These are phyloP conservation scores for Strix uralensis DNA, from an alignment of 2,113 vertebrate species.

Conservation along the genomic window DNA sequence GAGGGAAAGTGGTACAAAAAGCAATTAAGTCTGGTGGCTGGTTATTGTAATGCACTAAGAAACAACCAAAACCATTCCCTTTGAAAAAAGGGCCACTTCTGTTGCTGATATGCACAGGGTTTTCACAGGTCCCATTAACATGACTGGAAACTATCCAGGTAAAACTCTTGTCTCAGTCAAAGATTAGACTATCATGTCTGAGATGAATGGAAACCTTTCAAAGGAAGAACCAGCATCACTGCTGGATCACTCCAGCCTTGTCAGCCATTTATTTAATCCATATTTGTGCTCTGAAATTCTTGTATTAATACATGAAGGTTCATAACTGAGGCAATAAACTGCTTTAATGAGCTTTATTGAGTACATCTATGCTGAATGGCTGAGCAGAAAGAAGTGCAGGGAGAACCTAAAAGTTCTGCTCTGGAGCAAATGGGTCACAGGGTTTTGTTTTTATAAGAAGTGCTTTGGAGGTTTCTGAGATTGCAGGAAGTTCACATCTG, in stretches of 20 bases:
- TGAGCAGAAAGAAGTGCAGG: neutral
- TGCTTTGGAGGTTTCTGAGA: neutral
- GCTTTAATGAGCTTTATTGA: neutral
- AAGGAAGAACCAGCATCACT: neutral
- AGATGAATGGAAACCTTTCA: neutral
- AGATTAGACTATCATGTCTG: neutral
- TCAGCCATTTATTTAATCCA: neutral
- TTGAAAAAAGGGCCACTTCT: neutral
- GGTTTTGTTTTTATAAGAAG: neutral
- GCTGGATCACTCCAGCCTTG: neutral
- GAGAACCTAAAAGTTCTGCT: neutral
- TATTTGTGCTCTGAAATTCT: neutral
- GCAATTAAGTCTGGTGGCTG: constrained; percentile 40
- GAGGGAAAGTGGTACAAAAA: constrained; percentile 55
- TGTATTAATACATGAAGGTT: neutral
- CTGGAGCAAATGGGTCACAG: neutral
- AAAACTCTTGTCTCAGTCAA: neutral
- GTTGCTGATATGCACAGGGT: neutral
- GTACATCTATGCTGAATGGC: neutral
- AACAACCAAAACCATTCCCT: neutral
- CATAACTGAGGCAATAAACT: neutral
- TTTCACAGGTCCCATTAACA: constrained; percentile 27
- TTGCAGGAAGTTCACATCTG: neutral
- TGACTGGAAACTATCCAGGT: constrained; percentile 32
- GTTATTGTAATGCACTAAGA: neutral